Conservation (phyloP, 2,888 invertebrate genomes). For the Eristalinus sepulchralis region DNA sequence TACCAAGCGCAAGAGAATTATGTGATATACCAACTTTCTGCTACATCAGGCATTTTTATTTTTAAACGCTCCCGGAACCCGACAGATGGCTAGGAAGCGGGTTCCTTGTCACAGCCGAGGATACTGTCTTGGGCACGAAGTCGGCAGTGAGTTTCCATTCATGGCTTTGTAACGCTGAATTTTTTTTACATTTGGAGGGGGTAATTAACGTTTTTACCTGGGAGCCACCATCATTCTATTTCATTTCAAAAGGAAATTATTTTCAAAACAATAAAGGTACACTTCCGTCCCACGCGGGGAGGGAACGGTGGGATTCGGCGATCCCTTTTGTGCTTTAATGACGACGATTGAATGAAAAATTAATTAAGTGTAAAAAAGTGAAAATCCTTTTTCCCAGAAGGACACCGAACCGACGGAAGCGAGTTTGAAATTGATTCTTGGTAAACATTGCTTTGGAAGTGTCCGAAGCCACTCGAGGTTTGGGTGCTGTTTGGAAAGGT, state of each 20-base stretch:
- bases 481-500: background rate
- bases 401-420: background rate
- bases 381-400: slow-evolving; percentile 8
- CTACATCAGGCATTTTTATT: slow-evolving; percentile 3
- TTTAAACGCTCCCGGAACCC: background rate
- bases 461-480: background rate
- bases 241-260: slow-evolving; percentile 14
- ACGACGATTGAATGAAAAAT: slow-evolving; percentile 24
- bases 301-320: background rate
- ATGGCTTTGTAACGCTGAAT: background rate
- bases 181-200: background rate
- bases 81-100: slow-evolving; percentile 4
- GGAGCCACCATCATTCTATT: slow-evolving; percentile 5
- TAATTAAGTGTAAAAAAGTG: slow-evolving; percentile 17
- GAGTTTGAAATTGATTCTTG: slow-evolving; percentile 12
- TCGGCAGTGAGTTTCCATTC: slow-evolving; percentile 18
- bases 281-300: background rate
- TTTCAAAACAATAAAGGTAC: background rate
- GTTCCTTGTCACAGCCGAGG: background rate
- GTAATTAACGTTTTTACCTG: slow-evolving; percentile 21
- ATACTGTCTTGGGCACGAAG: background rate
- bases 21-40: background rate
- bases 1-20: background rate
- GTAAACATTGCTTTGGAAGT: background rate
- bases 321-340: background rate